A percentile compares a stretch with the other conserved stretches of the same genome.
Conservation (phyloP, 2,113 vertebrate genomes). For the Pelvicachromis taeniatus region DNA sequence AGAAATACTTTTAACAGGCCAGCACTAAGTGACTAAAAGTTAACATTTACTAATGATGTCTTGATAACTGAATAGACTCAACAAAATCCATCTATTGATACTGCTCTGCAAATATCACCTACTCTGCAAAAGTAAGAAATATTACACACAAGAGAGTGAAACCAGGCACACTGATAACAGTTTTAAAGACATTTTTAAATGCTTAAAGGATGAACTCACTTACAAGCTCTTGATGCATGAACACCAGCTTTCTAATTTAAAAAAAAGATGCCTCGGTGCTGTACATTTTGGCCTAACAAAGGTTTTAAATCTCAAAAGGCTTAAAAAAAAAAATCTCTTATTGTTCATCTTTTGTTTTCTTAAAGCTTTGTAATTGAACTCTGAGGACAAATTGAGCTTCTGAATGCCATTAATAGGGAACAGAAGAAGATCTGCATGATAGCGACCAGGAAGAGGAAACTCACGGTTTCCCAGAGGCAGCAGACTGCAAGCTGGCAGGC, state of each 20-base stretch:
- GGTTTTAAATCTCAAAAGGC: neutral
- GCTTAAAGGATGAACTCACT: neutral
- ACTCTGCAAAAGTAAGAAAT: neutral
- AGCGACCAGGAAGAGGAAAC: conserved; percentile 15
- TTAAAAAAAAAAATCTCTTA: neutral
- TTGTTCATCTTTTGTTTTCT: neutral
- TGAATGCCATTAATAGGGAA: neutral
- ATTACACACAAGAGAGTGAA: neutral
- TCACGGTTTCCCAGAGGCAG: conserved; percentile 83
- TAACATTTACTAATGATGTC: neutral
- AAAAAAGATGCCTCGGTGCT: neutral
- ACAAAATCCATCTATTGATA: neutral
- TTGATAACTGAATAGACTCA: neutral
- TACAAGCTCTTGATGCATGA: neutral
- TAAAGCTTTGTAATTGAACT: neutral
- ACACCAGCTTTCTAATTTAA: neutral
- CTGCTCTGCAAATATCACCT: neutral
- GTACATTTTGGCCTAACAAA: neutral
- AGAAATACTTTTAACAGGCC: neutral
- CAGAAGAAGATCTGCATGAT: conserved; percentile 1
- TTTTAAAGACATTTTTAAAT: neutral
- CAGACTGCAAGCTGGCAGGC: conserved; percentile 77
- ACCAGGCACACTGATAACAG: neutral
- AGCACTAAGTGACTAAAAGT: neutral
- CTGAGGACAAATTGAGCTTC: neutral